Conservation (phyloP, 2,888 invertebrate genomes). For the Synergus japonicus region DNA sequence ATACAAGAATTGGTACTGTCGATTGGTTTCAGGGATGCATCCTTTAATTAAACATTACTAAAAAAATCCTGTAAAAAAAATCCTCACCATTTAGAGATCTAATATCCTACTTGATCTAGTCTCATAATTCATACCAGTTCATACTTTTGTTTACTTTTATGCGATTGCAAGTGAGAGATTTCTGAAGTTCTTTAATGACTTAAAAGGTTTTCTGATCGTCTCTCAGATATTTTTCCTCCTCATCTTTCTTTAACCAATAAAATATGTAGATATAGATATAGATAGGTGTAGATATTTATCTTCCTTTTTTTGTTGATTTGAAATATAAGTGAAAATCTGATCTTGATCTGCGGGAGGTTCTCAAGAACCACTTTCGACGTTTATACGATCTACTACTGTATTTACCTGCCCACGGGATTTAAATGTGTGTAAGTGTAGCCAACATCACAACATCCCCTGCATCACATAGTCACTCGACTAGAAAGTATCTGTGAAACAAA, state of each 20-base stretch:
- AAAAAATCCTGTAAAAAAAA: neutral
- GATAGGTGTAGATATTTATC: neutral
- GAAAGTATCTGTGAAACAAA: constrained; percentile 14
- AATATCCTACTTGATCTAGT: neutral
- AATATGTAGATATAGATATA: neutral
- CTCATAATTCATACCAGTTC: too few species aligned
- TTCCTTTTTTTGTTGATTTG: constrained; percentile 22
- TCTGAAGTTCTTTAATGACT: neutral
- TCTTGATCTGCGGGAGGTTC: neutral
- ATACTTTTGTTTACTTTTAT: too few species aligned
- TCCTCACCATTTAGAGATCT: neutral
- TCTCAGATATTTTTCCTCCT: neutral
- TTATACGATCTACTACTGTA: constrained; percentile 17
- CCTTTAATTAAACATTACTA: constrained; percentile 10
- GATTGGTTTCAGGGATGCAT: constrained; percentile 12
- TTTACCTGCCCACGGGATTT: constrained; percentile 28
- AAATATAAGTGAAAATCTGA: constrained; percentile 23
- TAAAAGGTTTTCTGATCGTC: neutral
- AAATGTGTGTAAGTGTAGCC: constrained; percentile 12
- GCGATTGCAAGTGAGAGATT: neutral
- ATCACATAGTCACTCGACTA: constrained; percentile 14
- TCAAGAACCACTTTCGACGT: constrained; percentile 21
- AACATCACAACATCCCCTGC: neutral
- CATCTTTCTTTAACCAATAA: constrained; percentile 10
- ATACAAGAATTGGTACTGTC: constrained; percentile 47